A percentile compares a stretch with the other conserved stretches of the same genome.
Evolutionary conservation across 2,113 vertebrate genomes (phyloP).

Genomic region (Odobenus rosmarus): DNA sequence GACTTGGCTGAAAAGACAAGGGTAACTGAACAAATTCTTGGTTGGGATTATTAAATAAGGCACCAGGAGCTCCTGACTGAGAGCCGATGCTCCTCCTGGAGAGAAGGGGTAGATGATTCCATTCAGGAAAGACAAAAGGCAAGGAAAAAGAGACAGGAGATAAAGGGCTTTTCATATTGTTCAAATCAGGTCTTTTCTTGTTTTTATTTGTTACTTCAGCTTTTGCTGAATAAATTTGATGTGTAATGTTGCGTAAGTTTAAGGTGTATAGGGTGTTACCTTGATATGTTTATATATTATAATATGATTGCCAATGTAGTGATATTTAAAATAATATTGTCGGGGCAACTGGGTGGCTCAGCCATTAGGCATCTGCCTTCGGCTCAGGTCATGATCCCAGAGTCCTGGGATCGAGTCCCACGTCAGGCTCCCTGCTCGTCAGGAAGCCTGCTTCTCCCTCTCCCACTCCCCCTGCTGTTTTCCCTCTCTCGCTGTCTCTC

Average conservation of each 20-base stretch:
- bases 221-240: not conserved
- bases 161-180: rapidly evolving
- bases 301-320: not conserved
- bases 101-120: not conserved
- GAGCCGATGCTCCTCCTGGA: not conserved
- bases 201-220: not conserved
- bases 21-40: not conserved
- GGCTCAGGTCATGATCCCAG: too few species aligned
- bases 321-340: not conserved
- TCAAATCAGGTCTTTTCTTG: not conserved
- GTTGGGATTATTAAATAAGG: not conserved
- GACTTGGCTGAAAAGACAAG: not conserved
- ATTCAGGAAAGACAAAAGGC: not conserved
- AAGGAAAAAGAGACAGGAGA: too few species aligned
- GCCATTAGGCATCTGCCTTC: too few species aligned
- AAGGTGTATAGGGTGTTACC: not conserved
- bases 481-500: too few species aligned
- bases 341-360: too few species aligned
- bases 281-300: not conserved
- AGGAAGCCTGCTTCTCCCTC: too few species aligned
- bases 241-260: not conserved
- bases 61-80: not conserved
- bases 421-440: too few species aligned
- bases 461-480: too few species aligned
- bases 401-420: too few species aligned